Conservation (phyloP, 2,113 vertebrate genomes). For the Choloepus hoffmanni region DNA sequence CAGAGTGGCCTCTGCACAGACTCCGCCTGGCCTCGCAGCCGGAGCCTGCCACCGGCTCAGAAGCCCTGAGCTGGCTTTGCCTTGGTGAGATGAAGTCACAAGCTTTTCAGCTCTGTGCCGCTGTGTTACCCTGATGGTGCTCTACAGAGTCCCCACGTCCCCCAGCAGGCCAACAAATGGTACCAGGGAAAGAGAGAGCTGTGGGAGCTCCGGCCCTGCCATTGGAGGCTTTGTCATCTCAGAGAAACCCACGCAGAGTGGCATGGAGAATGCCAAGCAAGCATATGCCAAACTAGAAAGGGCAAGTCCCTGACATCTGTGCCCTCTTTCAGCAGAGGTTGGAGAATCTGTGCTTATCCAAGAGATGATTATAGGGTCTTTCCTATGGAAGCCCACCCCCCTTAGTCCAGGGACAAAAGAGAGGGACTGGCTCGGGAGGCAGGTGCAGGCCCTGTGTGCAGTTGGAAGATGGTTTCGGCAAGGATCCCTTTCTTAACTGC, state of each 20-base stretch:
- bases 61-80: background rate
- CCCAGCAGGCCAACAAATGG: background rate
- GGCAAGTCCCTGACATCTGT: background rate
- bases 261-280: background rate
- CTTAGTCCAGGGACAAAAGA: background rate
- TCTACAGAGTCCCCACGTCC: background rate
- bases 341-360: background rate
- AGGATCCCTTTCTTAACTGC: fast-evolving
- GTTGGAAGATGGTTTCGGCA: too few relatives aligned
- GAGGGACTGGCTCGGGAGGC: background rate
- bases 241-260: background rate
- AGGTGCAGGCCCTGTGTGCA: background rate
- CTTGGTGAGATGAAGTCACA: background rate
- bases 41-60: background rate
- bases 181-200: too few relatives aligned
- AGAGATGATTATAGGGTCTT: too few relatives aligned
- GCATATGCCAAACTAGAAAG: fast-evolving
- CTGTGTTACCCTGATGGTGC: background rate
- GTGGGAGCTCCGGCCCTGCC: background rate
- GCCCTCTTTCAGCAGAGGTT: background rate
- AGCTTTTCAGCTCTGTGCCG: background rate
- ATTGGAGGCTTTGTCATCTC: background rate
- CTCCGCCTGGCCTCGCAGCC: background rate
- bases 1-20: too few relatives aligned
- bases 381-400: background rate